phyloP scores from a whole-genome alignment of 2,888 invertebrate species.

The Abrostola tripartita region DNA sequence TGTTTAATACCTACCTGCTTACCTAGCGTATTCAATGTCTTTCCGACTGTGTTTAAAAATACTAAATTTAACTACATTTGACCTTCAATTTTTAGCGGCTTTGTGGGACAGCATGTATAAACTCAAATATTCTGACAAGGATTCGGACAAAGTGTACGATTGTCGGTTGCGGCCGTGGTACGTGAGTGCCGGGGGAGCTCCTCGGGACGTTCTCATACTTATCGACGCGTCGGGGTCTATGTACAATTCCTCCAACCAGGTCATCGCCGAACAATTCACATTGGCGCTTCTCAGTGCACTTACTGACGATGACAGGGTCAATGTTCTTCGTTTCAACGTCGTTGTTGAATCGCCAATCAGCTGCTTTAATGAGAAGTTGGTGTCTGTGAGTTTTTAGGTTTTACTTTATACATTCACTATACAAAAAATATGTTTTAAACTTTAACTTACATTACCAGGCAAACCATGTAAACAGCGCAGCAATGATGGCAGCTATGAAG shows the following conservation, averaged over 20 bases:
- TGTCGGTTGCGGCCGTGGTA: constrained; percentile 84
- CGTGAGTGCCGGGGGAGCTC: constrained; percentile 81
- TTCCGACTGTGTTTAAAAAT: background rate
- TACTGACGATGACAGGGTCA: constrained; percentile 83
- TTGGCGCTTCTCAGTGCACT: constrained; percentile 80
- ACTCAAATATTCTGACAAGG: constrained; percentile 63
- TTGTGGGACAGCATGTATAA: constrained; percentile 80
- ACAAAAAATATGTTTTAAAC: background rate
- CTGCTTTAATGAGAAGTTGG: constrained; percentile 80
- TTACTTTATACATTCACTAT: background rate
- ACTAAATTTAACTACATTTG: background rate
- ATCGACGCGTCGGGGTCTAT: constrained; percentile 83
- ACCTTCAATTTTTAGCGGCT: constrained; percentile 66
- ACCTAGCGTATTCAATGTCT: background rate
- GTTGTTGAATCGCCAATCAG: constrained; percentile 74
- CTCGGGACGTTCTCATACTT: constrained; percentile 79
- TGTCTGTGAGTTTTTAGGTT: constrained; percentile 69
- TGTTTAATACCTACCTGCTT: too few relatives aligned
- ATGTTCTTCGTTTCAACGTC: constrained; percentile 79
- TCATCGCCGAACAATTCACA: constrained; percentile 75
- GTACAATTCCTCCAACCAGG: constrained; percentile 77
- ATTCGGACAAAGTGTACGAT: constrained; percentile 75
- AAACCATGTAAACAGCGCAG: constrained; percentile 83
- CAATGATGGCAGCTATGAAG: constrained; percentile 77
- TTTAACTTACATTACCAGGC: constrained; percentile 64